phyloP scores from a whole-genome alignment of 2,113 vertebrate species.

The Hyperopisus bebe region DNA sequence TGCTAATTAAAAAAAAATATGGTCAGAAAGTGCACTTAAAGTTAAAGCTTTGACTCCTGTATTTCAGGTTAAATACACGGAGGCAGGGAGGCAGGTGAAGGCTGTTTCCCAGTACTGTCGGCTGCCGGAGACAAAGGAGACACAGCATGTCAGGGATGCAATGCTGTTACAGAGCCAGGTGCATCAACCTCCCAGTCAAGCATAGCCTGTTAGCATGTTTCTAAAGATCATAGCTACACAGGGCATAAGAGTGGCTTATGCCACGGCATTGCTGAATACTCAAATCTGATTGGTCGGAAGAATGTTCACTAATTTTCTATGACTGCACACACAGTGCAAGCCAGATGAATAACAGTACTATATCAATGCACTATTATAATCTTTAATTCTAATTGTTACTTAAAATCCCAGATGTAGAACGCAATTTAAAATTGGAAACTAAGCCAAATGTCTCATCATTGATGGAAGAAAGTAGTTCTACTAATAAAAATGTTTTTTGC shows the following conservation, averaged over 20 bases:
- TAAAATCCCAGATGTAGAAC: background rate
- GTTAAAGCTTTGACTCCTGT: background rate
- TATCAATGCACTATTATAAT: background rate
- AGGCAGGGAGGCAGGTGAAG: conserved; percentile 45
- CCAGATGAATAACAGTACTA: background rate
- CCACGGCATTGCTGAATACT: background rate
- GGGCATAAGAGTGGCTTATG: background rate
- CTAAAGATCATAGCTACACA: background rate
- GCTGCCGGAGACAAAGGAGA: conserved; percentile 50
- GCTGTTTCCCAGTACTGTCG: conserved; percentile 47
- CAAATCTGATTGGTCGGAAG: background rate
- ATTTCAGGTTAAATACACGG: conserved; percentile 54
- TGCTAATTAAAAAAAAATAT: background rate
- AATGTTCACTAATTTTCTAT: background rate
- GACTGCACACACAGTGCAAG: background rate
- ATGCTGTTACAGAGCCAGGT: conserved; percentile 62
- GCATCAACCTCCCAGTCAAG: background rate
- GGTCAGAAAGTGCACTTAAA: background rate
- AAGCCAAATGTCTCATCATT: background rate
- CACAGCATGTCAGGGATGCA: conserved; percentile 42
- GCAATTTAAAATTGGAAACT: background rate
- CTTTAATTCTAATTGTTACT: background rate
- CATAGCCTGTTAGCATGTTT: background rate
- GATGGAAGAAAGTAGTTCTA: background rate
- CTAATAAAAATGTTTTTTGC: background rate